Evolutionary conservation across 2,113 vertebrate species (phyloP), one percentile per base, ranked within the genome.

Genomic region (Cyprinodon tularosa): DNA sequence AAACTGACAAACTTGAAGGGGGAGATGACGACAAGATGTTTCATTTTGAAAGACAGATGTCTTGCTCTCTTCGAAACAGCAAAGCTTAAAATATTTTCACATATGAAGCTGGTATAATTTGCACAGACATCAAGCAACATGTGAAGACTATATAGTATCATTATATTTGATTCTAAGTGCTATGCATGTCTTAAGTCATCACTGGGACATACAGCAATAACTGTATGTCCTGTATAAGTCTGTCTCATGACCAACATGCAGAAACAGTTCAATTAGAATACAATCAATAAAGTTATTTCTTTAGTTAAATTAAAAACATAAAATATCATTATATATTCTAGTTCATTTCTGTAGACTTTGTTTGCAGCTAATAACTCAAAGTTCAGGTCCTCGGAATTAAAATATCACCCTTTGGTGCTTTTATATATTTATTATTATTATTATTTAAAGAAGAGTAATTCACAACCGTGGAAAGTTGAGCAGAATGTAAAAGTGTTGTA

Each of bases 11-110:
- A 9, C 68, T 40, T 45, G 22, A 36, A 22, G 36, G 13, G 15
- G 53, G 14, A 15, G 68, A 76, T 29, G 17, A 22, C 4, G 0
- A 36, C 40, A 37, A 76, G 53, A 68, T 13, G 0, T 38, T 48
- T 5, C 11, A 37, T 63, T 62, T 11, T 65, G 12, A 63, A n/a
- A 38, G 22, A 15, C 8, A 74, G 70, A 77, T 73, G 45, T 38
- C 11, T 12, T 20, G 17, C 50, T 57, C 10, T 3, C 20, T 50
- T 17, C 17, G 48, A 20, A 50, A 20, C 50, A n/a, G 10, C 50
- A 57, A 57, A 9, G 20, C 17, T 7, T n/a, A 57, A 57, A 57
- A 57, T n/a, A 4, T 57, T n/a, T 57, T 57, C 50, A 7, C 50
- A 57, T 57, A 57, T n/a, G 50, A 57, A 57, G 50, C n/a, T n/a